Evolutionary conservation across 2,888 invertebrate species (phyloP).

Genomic region (Luperina nickerlii): DNA sequence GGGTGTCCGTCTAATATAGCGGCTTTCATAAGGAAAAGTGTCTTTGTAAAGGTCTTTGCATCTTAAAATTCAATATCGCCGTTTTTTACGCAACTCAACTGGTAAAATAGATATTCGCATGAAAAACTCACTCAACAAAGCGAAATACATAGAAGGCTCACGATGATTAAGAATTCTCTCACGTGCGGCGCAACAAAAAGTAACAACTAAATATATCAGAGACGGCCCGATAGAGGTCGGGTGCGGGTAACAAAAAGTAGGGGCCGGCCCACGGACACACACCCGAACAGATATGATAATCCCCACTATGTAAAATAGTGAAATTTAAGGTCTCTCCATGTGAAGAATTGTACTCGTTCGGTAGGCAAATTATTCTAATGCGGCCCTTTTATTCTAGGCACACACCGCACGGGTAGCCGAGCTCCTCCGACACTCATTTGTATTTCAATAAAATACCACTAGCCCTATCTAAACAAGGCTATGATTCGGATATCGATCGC

Average conservation of each 20-base stretch:
- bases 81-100: slow-evolving; percentile 29
- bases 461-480: slow-evolving; percentile 88
- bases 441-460: slow-evolving; percentile 89
- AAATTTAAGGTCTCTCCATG: slow-evolving; percentile 90
- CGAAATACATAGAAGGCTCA: slow-evolving; percentile 74
- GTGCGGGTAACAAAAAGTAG: slow-evolving; percentile 88
- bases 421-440: slow-evolving; percentile 86
- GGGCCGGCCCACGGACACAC: slow-evolving; percentile 79
- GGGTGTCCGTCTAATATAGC: neutral
- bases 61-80: slow-evolving; percentile 31
- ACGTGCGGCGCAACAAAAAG: slow-evolving; percentile 89
- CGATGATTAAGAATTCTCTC: slow-evolving; percentile 87
- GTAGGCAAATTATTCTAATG: slow-evolving; percentile 90
- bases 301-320: slow-evolving; percentile 90
- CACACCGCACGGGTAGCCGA: slow-evolving; percentile 83
- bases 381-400: slow-evolving; percentile 89
- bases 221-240: slow-evolving; percentile 88
- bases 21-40: neutral
- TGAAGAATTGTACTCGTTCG: slow-evolving; percentile 89
- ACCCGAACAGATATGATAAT: slow-evolving; percentile 89
- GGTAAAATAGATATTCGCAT: slow-evolving; percentile 65
- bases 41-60: neutral
- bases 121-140: slow-evolving; percentile 73
- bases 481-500: slow-evolving; percentile 78
- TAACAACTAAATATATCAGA: slow-evolving; percentile 90